Percentiles rank a stretch among this genome's conserved stretches.
These are phyloP conservation scores for Aphelenchoides avenae DNA, from an alignment of 1,140 invertebrate species.

Conservation along the genomic window DNA sequence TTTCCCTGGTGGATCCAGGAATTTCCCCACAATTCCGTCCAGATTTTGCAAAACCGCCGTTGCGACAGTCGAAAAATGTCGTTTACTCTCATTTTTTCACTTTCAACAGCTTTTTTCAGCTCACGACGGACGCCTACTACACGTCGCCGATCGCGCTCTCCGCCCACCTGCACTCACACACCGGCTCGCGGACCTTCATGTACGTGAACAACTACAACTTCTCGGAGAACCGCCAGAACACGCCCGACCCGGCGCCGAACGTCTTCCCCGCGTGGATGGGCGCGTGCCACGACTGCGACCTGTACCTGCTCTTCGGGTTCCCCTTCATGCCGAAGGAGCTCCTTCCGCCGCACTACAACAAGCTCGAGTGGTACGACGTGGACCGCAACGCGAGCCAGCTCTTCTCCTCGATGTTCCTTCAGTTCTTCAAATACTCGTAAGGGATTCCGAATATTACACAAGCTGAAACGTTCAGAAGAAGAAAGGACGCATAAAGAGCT, in stretches of 20 bases:
- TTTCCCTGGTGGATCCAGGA: no score
- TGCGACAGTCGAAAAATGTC: not conserved
- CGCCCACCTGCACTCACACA: conserved; percentile 52
- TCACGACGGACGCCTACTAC: conserved; percentile 56
- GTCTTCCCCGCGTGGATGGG: conserved; percentile 51
- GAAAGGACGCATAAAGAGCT: no score
- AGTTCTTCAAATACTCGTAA: conserved; percentile 50
- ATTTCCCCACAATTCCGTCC: no score
- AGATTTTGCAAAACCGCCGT: no score
- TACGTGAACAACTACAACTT: conserved; percentile 59
- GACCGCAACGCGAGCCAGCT: conserved; percentile 54
- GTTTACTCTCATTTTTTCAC: conserved; percentile 13
- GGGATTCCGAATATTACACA: conserved; percentile 3
- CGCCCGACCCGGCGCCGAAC: conserved; percentile 12
- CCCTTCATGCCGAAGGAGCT: conserved; percentile 49
- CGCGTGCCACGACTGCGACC: conserved; percentile 54
- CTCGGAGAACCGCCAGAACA: conserved; percentile 33
- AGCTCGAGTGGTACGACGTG: conserved; percentile 41
- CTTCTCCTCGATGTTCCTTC: conserved; percentile 47
- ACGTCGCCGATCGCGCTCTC: conserved; percentile 51
- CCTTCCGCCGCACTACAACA: conserved; percentile 39
- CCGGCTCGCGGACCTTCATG: conserved; percentile 54
- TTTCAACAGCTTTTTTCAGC: conserved; percentile 24
- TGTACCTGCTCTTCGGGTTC: conserved; percentile 57
- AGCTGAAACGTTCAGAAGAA: no score